Base-by-base conservation (phyloP, 2,113 vertebrate species). In the Chaetura pelagica region DNA sequence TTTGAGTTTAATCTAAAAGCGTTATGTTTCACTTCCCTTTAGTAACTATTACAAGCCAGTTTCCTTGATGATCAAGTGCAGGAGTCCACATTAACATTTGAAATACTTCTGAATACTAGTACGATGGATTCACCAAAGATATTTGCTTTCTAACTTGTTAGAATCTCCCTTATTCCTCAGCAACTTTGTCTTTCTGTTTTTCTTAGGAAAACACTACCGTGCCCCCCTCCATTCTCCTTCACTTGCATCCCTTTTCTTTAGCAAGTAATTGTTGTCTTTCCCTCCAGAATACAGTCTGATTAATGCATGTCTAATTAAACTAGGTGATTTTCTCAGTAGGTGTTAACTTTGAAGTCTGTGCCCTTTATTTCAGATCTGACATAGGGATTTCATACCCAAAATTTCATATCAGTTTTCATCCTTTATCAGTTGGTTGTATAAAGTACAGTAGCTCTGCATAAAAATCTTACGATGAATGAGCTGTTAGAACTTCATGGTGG, bases 371-470 rank as follows among this genome's bases (percentile, higher is more conserved):
- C 48, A 32, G 18, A 48, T 85, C 58, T 61, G 29, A 76, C 6
- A 11, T 3, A 11, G 40, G 30, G 13, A 42, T 83, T 83, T 82
- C 0, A 0, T 68, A 35, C 32, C 10, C n/a, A 55, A 40, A 49
- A 26, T 55, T 52, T 80, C 15, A 1, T 63, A 38, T 49, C 8
- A 1, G 26, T 82, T 84, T 72, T 81, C 22, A 16, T 61, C 5
- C 5, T 18, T 17, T 68, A 11, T 6, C 6, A 66, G 6, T 12
- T 85, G 26, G 6, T 58, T 84, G 13, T 72, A 13, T 57, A 64
- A 89, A 87, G 68, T 58, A 7, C 0, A 1, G 3, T 62, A 10
- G 73, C 26, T 75, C 54, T 85, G 12, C 12, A 23, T 24, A 66
- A 79, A 52, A 22, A 9, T 48, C 17, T 30, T 40, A 16, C 81